A percentile compares a stretch with the other conserved stretches of the same genome.
Evolutionary conservation across 53 echinoderm and acorn worm species (phyloP).

Genomic region (Holothuria scabra): DNA sequence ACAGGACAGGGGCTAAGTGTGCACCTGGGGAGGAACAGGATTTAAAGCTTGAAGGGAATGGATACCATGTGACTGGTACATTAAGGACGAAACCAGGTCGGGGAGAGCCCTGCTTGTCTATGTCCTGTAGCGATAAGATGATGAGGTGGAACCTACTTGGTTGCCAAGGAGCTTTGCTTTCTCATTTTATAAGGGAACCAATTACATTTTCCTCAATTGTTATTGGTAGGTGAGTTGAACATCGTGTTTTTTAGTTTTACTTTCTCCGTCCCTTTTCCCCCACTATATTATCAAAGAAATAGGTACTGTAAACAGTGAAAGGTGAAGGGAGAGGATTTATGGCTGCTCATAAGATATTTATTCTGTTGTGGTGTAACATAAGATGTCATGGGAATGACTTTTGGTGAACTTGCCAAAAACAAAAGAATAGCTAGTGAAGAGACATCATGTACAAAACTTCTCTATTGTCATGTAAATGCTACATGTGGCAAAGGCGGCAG

Average conservation of each 20-base stretch:
- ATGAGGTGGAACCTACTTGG: conserved; percentile 87
- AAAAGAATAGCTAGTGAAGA: too few species aligned
- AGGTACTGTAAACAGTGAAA: too few species aligned
- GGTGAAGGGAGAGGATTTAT: conserved; percentile 34
- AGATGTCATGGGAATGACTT: too few species aligned
- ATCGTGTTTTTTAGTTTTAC: too few species aligned
- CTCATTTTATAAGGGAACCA: conserved; percentile 79
- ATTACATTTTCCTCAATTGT: conserved; percentile 70
- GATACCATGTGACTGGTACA: conserved; percentile 79
- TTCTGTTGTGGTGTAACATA: too few species aligned
- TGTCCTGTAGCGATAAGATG: conserved; percentile 98
- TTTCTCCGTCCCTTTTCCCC: too few species aligned
- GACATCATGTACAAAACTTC: too few species aligned
- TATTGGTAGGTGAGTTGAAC: conserved; percentile 73
- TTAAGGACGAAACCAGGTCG: conserved; percentile 91
- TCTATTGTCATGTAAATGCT: too few species aligned
- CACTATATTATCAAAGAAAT: too few species aligned
- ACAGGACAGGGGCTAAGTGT: conserved; percentile 94
- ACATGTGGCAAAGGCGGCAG: too few species aligned
- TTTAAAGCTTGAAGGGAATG: conserved; percentile 39
- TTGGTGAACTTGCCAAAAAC: too few species aligned
- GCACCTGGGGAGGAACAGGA: conserved; percentile 81
- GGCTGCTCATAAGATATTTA: too few species aligned
- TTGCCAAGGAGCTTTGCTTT: conserved; percentile 93
- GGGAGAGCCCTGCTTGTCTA: conserved; percentile 80